Base-by-base conservation (phyloP, 1,140 invertebrate genomes). In the Theocolax elegans region DNA sequence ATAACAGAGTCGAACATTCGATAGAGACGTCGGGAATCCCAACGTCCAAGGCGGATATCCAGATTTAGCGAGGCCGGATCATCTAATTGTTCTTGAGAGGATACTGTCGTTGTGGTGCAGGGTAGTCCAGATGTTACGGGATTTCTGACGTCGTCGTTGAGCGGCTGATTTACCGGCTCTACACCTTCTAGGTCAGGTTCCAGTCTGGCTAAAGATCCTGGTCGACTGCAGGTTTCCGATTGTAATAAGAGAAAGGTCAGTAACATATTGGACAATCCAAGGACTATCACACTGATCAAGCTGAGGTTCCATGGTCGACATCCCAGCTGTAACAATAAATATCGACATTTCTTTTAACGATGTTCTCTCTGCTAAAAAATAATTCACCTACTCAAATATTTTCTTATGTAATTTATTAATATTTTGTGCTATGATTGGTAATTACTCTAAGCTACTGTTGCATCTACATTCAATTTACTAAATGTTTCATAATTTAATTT, bases 1-100 rank as follows among this genome's bases (percentile, higher is more conserved):
- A 92, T 77, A 0, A 90, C 90, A 73, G 91, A 91, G 76, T 95
- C 94, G 79, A 91, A 93, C 46, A 90, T 88, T 66, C 90, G 91
- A 76, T 90, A 94, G 7, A 90, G 78, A 4, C 90, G 86, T 8
- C 88, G 87, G 23, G 87, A 87, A 70, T 95, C 93, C 91, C 91
- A 94, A 62, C 92, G 86, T 0, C 93, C 93, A 1, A 91, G 85
- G 6, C 86, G 85, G 2, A 93, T 76, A 74, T 93, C 89, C 17
- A 93, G 76, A 72, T 87, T 87, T 1, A 77, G 58, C 12, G 3
- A 54, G 15, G 10, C 19, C 29, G 60, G 42, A 15, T 71, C 60
- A 23, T 65, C 68, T n/a, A 46, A 8, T 15, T 40, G 40, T 0
- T 54, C 58, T 4, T 62, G 46, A 7, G 13, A 35, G 2, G 23